Evolutionary conservation across 2,797 vertebrate genomes (phyloP), one percentile per base, ranked within the genome.

Genomic region (Dermochelys coriacea): DNA sequence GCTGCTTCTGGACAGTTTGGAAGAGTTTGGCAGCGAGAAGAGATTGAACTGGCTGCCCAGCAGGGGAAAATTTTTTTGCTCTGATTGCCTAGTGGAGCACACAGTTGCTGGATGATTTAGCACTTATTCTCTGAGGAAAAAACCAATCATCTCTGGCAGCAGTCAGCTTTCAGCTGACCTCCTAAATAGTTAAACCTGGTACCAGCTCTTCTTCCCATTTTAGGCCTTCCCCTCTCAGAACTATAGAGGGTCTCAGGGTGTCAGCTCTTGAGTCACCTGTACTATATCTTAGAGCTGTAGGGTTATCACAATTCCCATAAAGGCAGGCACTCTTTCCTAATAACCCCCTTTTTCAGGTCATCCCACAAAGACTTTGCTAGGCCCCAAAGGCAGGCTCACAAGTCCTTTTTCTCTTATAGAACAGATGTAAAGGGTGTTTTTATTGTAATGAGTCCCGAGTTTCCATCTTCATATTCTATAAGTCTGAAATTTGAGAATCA

Each of bases 141-240:
- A 96, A 93, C 37, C 90, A 96, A 95, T 92, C 91, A 93, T 59
- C 86, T 80, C 90, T 96, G 96, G 94, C 94, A 95, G 80, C 80
- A 64, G 64, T 80, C 74, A 85, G 85, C 77, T 95, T 95, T 94
- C 88, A 78, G 59, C 95, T 96, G 94, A 97, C 91, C 91, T 96
- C 93, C 91, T 95, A 94, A 97, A 93, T 92, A 97, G 84, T 96
- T 97, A 95, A 96, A 91, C 94, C 91, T 94, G 93, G 96, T 93
- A 94, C 84, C 88, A 92, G 89, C 91, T 80, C 80, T 91, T 91
- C 90, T 95, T 93, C 92, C 95, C 85, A 93, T 93, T 96, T 96
- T 95, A 94, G 93, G 89, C 85, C 87, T 94, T 89, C 82, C 49
- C 78, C 54, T 95, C 90, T 84, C 86, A 85, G 84, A 91, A 93